A percentile compares a stretch with the other conserved stretches of the same genome.
phyloP scores from a whole-genome alignment of 2,797 vertebrate species.

The Anas capensis region DNA sequence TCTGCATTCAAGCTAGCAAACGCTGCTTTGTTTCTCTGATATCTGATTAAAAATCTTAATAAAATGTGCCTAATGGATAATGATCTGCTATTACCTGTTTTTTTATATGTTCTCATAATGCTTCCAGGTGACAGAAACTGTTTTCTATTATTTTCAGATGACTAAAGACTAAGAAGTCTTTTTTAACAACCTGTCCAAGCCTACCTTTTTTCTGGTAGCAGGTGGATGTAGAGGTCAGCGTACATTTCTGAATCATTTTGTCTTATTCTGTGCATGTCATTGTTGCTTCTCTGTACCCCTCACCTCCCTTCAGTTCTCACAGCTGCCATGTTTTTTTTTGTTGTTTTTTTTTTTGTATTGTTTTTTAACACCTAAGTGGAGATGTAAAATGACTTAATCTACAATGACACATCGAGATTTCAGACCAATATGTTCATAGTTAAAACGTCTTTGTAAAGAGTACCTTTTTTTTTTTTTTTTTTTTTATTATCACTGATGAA shows the following conservation, averaged over 20 bases:
- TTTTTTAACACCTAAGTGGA: constrained; percentile 22
- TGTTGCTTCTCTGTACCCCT: background rate
- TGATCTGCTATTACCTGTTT: background rate
- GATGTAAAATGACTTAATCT: constrained; percentile 52
- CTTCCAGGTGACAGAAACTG: background rate
- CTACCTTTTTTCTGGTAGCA: background rate
- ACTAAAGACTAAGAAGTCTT: background rate
- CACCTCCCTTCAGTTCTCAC: background rate
- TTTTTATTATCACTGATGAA: background rate
- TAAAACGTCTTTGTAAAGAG: constrained; percentile 10
- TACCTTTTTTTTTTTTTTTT: background rate
- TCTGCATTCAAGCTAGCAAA: background rate
- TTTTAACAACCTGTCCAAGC: background rate
- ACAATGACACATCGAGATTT: constrained; percentile 45
- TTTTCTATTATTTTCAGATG: background rate
- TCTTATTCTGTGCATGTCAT: background rate
- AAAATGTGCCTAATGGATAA: background rate
- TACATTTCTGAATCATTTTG: background rate
- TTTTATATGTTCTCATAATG: background rate
- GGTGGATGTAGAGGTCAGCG: background rate
- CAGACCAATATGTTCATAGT: constrained; percentile 24
- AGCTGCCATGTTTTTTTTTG: background rate
- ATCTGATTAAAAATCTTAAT: background rate
- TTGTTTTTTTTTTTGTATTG: background rate
- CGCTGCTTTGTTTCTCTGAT: background rate